Base-by-base conservation (phyloP, 2,113 vertebrate genomes). In the Candoia aspera region DNA sequence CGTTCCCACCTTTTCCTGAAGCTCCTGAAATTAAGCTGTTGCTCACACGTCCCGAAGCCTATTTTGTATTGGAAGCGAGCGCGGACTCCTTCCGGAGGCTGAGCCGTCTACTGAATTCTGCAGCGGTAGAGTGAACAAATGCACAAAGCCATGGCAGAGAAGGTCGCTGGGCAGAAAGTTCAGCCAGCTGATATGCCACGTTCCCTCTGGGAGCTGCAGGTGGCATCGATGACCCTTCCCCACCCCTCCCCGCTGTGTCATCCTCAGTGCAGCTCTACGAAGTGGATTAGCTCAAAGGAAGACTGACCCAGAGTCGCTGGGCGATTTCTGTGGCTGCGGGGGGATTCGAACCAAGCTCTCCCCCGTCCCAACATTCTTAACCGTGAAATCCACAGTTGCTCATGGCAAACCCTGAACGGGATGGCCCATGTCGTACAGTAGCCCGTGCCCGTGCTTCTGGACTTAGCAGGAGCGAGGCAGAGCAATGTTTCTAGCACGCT, bases 81-180 rank as follows among this genome's bases (percentile, higher is more conserved):
- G 24, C 6, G 0, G 42, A 26, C 3, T 85, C 62, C 42, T 21
- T 90, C 6, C 1, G 55, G 19, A 58, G 21, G 68, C 2, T 84
- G 8, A 8, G 0, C 42, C 53, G 3, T 1, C 17, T 0, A 3
- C 15, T 15, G 0, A n/a, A 64, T 53, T 26, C 11, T 55, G 84
- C 84, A 26, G 2, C 2, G 8, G 6, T 13, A 37, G n/a, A 55
- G 55, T 5, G n/a, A 29, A 11, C 4, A 26, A 49, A 49, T 29
- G 15, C 12, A 3, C 9, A 33, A 15, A 8, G 29, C 6, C 33
- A 29, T 17, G 26, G 10, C 29, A 26, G 26, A 60, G 23, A 59
- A 59, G 21, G 6, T 2, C 49, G 49, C 49, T 49, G 49, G 4
- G 49, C 49, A 8, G 49, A 49, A 49, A 0, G 49, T 49, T 49